phyloP scores from a whole-genome alignment of 2,888 invertebrate genomes.

The Caenorhabditis japonica region DNA sequence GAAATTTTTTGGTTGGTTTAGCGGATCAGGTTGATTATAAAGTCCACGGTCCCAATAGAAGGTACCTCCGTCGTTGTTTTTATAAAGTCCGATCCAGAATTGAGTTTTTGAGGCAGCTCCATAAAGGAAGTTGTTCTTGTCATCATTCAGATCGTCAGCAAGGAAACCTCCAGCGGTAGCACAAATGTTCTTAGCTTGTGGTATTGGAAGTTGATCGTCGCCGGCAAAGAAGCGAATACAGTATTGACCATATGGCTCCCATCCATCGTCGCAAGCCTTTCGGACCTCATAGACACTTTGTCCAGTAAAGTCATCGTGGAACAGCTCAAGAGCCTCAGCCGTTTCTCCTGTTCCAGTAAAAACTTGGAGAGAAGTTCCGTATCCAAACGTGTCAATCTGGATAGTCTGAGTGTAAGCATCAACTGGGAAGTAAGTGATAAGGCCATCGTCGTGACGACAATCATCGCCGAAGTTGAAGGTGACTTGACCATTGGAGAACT shows the following conservation, averaged over 20 bases:
- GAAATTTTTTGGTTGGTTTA: slow-evolving; percentile 47
- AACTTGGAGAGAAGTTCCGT: slow-evolving; percentile 36
- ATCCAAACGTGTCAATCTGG: slow-evolving; percentile 52
- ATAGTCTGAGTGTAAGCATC: slow-evolving; percentile 67
- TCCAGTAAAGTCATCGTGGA: slow-evolving; percentile 52
- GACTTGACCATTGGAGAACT: slow-evolving; percentile 56
- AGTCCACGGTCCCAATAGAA: slow-evolving; percentile 60
- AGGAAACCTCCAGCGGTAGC: slow-evolving; percentile 59
- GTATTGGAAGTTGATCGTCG: slow-evolving; percentile 41
- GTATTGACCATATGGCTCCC: slow-evolving; percentile 61
- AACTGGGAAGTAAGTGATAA: slow-evolving; percentile 61
- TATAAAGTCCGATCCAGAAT: slow-evolving; percentile 62
- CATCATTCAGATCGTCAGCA: slow-evolving; percentile 60
- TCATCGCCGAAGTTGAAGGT: slow-evolving; percentile 42
- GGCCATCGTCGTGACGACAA: slow-evolving; percentile 47
- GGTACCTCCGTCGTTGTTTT: slow-evolving; percentile 31
- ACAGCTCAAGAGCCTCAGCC: slow-evolving; percentile 28
- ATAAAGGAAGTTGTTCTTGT: slow-evolving; percentile 54
- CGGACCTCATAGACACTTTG: slow-evolving; percentile 58
- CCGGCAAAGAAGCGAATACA: slow-evolving; percentile 46
- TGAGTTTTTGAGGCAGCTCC: slow-evolving; percentile 19
- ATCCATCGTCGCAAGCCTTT: slow-evolving; percentile 61
- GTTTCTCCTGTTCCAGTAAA: slow-evolving; percentile 45
- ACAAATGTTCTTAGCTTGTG: slow-evolving; percentile 61
- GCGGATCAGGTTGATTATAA: slow-evolving; percentile 6